A percentile compares a stretch with the other conserved stretches of the same genome.
These are phyloP conservation scores for Pelusios castaneus DNA, from an alignment of 2,113 vertebrate species.

Conservation along the genomic window DNA sequence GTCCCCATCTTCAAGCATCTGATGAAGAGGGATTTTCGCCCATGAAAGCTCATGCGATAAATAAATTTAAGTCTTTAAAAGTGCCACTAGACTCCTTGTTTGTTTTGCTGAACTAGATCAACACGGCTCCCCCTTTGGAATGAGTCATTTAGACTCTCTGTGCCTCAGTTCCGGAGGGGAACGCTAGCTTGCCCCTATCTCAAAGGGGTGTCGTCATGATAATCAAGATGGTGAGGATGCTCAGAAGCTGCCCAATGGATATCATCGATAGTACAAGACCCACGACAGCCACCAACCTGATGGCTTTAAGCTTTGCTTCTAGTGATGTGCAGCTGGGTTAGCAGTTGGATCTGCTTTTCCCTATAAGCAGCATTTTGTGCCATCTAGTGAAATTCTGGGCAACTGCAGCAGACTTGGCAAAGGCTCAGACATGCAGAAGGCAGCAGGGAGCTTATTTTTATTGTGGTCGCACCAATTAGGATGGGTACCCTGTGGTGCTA, in stretches of 20 bases:
- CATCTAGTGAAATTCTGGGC: background rate
- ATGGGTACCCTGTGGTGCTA: background rate
- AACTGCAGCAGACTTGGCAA: background rate
- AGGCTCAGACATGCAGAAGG: background rate
- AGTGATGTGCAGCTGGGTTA: background rate
- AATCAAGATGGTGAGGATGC: background rate
- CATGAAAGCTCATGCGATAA: too few species aligned
- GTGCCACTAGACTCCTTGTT: too few species aligned
- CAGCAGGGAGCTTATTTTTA: background rate
- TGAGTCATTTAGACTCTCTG: too few species aligned
- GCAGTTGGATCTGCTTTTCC: background rate
- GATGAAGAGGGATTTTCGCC: too few species aligned
- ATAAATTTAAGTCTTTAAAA: too few species aligned
- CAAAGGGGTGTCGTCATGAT: background rate
- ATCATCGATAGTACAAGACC: background rate
- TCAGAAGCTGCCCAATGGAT: background rate
- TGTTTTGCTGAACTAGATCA: too few species aligned
- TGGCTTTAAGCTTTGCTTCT: background rate
- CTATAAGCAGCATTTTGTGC: background rate
- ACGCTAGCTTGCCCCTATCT: too few species aligned
- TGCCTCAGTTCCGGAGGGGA: too few species aligned
- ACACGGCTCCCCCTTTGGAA: too few species aligned
- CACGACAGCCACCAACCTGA: background rate
- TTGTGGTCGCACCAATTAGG: background rate
- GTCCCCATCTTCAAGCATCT: too few species aligned